Evolutionary conservation across 2,113 vertebrate species (phyloP).

Genomic region (Chionodraco myersi): DNA sequence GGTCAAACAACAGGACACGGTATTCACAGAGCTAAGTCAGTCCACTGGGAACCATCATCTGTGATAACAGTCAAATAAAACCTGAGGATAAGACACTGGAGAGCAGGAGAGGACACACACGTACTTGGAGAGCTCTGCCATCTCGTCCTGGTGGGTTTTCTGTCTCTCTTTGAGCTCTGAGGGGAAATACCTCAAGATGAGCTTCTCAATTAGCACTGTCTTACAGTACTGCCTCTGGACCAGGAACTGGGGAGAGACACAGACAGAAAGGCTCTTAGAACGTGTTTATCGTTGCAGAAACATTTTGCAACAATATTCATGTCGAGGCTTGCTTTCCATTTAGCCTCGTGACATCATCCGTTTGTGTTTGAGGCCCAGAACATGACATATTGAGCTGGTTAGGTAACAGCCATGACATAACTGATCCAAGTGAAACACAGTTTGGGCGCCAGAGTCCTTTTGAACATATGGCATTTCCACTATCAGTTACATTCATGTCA

Average conservation of each 20-base stretch:
- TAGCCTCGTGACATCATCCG: background rate
- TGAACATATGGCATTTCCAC: too few species aligned
- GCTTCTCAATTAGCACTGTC: slow-evolving; percentile 90
- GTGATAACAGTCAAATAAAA: too few species aligned
- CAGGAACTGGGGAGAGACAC: slow-evolving; percentile 83
- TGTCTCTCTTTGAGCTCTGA: slow-evolving; percentile 89
- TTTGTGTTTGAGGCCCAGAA: background rate
- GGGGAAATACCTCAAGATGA: slow-evolving; percentile 91
- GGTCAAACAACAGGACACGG: slow-evolving; percentile 22
- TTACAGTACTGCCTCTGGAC: slow-evolving; percentile 89
- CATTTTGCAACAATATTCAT: background rate
- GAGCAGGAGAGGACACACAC: slow-evolving; percentile 11
- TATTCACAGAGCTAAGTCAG: background rate
- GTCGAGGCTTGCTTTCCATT: background rate
- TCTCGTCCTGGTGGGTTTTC: slow-evolving; percentile 90
- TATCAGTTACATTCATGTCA: too few species aligned
- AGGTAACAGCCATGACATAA: background rate
- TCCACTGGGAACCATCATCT: background rate
- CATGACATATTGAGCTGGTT: background rate
- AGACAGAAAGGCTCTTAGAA: background rate
- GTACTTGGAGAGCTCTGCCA: slow-evolving; percentile 95
- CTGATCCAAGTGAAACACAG: background rate
- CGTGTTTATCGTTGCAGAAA: background rate
- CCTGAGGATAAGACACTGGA: background rate
- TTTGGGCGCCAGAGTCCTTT: background rate